These are phyloP conservation scores for Drosophila melanica DNA, from an alignment of 1,140 invertebrate genomes.

Conservation along the genomic window DNA sequence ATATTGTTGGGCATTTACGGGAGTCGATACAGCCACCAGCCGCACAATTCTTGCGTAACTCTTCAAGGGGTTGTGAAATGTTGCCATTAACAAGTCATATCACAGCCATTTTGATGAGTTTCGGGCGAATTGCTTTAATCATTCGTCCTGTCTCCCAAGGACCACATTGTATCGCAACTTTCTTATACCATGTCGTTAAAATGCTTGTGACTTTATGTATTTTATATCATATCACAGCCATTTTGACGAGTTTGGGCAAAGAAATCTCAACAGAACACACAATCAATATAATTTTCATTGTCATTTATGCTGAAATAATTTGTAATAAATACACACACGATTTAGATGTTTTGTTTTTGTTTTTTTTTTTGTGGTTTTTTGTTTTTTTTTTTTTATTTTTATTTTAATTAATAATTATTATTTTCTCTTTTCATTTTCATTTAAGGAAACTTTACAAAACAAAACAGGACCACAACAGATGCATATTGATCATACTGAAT, in stretches of 20 bases:
- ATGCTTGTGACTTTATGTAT: slow-evolving; percentile 79
- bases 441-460: slow-evolving; percentile 83
- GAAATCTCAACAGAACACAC: slow-evolving; percentile 68
- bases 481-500: slow-evolving; percentile 74
- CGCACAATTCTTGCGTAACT: slow-evolving; percentile 78
- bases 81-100: slow-evolving; percentile 74
- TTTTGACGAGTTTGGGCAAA: slow-evolving; percentile 84
- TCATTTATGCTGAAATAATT: too few relatives aligned
- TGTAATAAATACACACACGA: slow-evolving; percentile 47
- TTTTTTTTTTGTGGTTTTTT: slow-evolving; percentile 72
- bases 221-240: slow-evolving; percentile 83
- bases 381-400: slow-evolving; percentile 74
- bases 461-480: slow-evolving; percentile 83
- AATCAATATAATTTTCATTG: too few relatives aligned
- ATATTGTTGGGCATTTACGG: slow-evolving; percentile 1
- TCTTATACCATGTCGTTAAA: slow-evolving; percentile 84
- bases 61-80: slow-evolving; percentile 84
- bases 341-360: slow-evolving; percentile 70
- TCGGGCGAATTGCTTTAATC: slow-evolving; percentile 52
- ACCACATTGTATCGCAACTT: slow-evolving; percentile 33
- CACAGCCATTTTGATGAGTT: slow-evolving; percentile 84
- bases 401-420: slow-evolving; percentile 80
- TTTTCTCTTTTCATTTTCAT: slow-evolving; percentile 70
- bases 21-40: not conserved
- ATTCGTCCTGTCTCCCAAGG: not conserved